A percentile compares a stretch with the other conserved stretches of the same genome.
Conservation (phyloP, 2,797 vertebrate species). For the Diglossa cyanea region DNA sequence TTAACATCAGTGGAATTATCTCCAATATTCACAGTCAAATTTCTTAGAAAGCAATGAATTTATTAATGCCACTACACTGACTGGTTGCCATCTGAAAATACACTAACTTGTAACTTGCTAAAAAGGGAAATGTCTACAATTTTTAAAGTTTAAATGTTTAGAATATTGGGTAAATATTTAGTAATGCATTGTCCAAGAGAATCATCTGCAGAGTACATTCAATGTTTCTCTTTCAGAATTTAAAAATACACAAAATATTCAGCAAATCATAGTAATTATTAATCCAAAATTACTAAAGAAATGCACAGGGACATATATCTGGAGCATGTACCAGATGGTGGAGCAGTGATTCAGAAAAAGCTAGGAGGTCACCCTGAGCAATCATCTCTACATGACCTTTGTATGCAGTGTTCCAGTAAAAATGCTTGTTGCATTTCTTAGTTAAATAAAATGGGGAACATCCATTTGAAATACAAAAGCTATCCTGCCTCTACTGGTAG, state of each 20-base stretch:
- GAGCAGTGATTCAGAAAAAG: not conserved
- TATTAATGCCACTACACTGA: not conserved
- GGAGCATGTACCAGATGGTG: not conserved
- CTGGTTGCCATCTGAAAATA: accelerated
- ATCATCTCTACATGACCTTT: not conserved
- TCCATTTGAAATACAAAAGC: not conserved
- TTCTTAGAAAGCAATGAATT: not conserved
- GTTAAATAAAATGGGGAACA: not conserved
- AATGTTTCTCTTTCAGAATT: not conserved
- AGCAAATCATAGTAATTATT: not conserved
- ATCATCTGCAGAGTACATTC: not conserved
- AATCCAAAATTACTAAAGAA: not conserved
- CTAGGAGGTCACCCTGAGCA: not conserved
- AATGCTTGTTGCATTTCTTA: not conserved
- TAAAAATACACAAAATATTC: not conserved
- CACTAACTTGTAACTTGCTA: not conserved
- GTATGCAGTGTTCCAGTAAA: not conserved
- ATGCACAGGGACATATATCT: not conserved
- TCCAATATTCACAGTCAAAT: not conserved
- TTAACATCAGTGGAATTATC: not conserved
- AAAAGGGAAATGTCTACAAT: not conserved
- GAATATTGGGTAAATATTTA: not conserved
- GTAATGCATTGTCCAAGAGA: not conserved
- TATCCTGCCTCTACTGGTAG: not conserved
- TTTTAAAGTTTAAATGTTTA: not conserved